phyloP scores from a whole-genome alignment of 2,113 vertebrate species.

The Circaetus gallicus region DNA sequence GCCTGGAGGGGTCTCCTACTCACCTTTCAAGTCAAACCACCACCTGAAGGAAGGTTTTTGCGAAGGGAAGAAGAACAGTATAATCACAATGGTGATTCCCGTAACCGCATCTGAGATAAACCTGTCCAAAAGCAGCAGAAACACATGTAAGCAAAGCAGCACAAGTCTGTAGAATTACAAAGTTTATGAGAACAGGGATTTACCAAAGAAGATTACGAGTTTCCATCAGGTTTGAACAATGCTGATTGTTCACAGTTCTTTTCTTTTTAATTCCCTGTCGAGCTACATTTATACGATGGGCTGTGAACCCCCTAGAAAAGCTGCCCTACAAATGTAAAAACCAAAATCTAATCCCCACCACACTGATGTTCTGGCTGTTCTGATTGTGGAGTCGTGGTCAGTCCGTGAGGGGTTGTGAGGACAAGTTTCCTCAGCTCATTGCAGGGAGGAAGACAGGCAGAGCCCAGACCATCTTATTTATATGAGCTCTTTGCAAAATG shows the following conservation, averaged over 20 bases:
- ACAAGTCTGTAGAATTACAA: not conserved
- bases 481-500: not conserved
- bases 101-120: slow-evolving; percentile 93
- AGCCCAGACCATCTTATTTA: not conserved
- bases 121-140: slow-evolving; percentile 73
- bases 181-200: slow-evolving; percentile 6
- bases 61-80: slow-evolving; percentile 95
- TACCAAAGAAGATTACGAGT: slow-evolving; percentile 60
- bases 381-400: not conserved
- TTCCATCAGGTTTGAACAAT: not conserved
- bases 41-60: slow-evolving; percentile 89
- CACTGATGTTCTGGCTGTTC: not conserved
- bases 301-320: not conserved
- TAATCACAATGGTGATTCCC: slow-evolving; percentile 84
- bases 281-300: not conserved
- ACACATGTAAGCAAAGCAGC: slow-evolving; percentile 35
- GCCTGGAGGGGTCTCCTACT: not conserved
- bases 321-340: not conserved
- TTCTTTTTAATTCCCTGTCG: not conserved
- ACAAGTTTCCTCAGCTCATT: not conserved
- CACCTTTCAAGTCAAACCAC: slow-evolving; percentile 93
- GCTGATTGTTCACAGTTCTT: not conserved
- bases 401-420: not conserved
- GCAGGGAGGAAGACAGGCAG: not conserved
- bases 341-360: not conserved